phyloP scores from a whole-genome alignment of 2,888 invertebrate species.

The Tenthredo scrophulariae region DNA sequence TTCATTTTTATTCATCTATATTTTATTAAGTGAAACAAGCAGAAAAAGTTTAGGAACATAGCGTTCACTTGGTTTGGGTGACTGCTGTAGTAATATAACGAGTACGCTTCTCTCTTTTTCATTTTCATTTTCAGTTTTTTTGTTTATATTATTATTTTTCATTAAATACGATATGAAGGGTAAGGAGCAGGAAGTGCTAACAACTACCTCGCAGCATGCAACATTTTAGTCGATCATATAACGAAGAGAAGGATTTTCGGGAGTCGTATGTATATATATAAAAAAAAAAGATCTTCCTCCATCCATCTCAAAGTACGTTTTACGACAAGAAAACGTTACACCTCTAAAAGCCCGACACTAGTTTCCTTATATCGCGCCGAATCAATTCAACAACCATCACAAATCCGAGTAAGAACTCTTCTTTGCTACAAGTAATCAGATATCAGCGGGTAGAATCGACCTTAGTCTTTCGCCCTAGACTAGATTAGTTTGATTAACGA shows the following conservation, averaged over 20 bases:
- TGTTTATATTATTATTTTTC: slow-evolving; percentile 57
- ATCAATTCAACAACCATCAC: not conserved
- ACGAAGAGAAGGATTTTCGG: slow-evolving; percentile 25
- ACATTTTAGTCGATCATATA: slow-evolving; percentile 29
- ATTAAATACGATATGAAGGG: slow-evolving; percentile 66
- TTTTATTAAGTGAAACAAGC: slow-evolving; percentile 64
- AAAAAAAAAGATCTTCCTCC: not conserved
- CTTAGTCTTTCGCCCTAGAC: slow-evolving; percentile 67
- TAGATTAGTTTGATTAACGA: slow-evolving; percentile 77
- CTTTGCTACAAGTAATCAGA: slow-evolving; percentile 3
- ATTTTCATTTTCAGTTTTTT: slow-evolving; percentile 55
- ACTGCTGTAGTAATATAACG: slow-evolving; percentile 60
- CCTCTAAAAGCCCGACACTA: not conserved
- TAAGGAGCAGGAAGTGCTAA: slow-evolving; percentile 67
- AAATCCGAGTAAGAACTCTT: not conserved
- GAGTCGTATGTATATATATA: not conserved
- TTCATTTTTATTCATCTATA: slow-evolving; percentile 57
- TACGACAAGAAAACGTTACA: slow-evolving; percentile 18
- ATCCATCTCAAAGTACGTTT: slow-evolving; percentile 24
- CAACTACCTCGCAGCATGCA: slow-evolving; percentile 66
- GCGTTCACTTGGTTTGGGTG: slow-evolving; percentile 65
- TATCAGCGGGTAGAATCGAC: slow-evolving; percentile 9
- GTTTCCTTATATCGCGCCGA: not conserved
- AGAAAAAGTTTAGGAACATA: slow-evolving; percentile 68
- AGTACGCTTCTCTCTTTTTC: slow-evolving; percentile 57